These are phyloP conservation scores for Oceanodroma tethys DNA, from an alignment of 2,113 vertebrate species.

Conservation along the genomic window DNA sequence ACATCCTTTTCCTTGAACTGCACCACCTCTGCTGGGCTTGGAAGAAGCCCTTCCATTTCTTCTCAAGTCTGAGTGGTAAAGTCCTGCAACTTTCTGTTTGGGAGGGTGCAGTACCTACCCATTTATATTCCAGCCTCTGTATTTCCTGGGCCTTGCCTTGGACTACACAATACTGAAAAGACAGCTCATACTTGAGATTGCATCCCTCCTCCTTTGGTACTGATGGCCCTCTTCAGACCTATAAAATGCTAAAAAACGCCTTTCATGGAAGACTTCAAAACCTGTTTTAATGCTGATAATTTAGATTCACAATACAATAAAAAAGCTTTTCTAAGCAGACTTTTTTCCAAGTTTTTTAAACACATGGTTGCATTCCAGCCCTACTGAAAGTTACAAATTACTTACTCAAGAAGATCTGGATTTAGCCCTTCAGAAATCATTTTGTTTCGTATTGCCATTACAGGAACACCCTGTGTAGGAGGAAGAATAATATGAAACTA, in stretches of 20 bases:
- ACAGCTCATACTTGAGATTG: not conserved
- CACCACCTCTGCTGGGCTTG: not conserved
- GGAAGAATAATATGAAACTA: not conserved
- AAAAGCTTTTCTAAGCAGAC: not conserved
- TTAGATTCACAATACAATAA: not conserved
- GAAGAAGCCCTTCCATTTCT: not conserved
- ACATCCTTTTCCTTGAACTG: not conserved
- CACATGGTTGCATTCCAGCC: not conserved
- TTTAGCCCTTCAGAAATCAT: conserved; percentile 93
- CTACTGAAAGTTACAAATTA: conserved; percentile 14
- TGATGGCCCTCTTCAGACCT: not conserved
- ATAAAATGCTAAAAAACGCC: not conserved
- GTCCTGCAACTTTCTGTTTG: not conserved
- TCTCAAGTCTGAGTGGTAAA: not conserved
- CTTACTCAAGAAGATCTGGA: conserved; percentile 94
- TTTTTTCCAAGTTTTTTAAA: not conserved
- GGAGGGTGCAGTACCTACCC: not conserved
- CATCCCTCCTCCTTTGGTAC: not conserved
- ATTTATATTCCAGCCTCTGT: not conserved
- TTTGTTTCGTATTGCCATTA: conserved; percentile 97
- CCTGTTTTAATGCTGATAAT: not conserved
- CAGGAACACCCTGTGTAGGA: conserved; percentile 88
- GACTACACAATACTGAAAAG: not conserved
- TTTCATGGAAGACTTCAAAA: not conserved
- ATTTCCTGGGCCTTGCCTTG: not conserved